Evolutionary conservation across 2,888 invertebrate species (phyloP).

Genomic region (Tridacna crocea): DNA sequence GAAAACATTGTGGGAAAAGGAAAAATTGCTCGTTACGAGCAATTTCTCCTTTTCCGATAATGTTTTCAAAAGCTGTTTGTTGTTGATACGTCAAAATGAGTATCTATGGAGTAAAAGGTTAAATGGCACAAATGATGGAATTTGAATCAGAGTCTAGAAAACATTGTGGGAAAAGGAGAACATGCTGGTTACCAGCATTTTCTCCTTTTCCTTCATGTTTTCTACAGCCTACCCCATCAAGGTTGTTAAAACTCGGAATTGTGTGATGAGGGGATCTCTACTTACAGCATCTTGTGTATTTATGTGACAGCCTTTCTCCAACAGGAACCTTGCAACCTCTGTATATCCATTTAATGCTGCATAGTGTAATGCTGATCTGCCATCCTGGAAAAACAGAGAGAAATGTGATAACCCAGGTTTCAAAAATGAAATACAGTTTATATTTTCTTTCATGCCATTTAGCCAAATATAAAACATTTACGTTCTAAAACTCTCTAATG

Average conservation of each 20-base stretch:
- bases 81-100: not conserved
- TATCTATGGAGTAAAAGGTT: not conserved
- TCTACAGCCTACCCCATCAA: not conserved
- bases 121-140: no score
- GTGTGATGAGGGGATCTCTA: not conserved
- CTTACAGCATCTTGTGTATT: slow-evolving; percentile 86
- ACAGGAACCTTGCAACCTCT: slow-evolving; percentile 85
- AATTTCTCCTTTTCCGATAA: no score
- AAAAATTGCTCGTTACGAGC: no score
- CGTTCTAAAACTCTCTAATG: no score
- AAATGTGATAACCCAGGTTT: not conserved
- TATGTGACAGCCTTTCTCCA: slow-evolving; percentile 85
- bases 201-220: not conserved
- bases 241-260: not conserved
- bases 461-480: no score
- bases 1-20: no score
- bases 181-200: not conserved
- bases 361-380: slow-evolving; percentile 86
- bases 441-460: no score
- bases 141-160: no score
- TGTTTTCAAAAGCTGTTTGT: not conserved
- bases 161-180: not conserved
- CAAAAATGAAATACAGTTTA: no score
- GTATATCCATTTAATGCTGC: slow-evolving; percentile 86
- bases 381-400: slow-evolving; percentile 82